Evolutionary conservation across 1,140 invertebrate species (phyloP), one percentile per base, ranked within the genome.

Genomic region (Telenomus remus): DNA sequence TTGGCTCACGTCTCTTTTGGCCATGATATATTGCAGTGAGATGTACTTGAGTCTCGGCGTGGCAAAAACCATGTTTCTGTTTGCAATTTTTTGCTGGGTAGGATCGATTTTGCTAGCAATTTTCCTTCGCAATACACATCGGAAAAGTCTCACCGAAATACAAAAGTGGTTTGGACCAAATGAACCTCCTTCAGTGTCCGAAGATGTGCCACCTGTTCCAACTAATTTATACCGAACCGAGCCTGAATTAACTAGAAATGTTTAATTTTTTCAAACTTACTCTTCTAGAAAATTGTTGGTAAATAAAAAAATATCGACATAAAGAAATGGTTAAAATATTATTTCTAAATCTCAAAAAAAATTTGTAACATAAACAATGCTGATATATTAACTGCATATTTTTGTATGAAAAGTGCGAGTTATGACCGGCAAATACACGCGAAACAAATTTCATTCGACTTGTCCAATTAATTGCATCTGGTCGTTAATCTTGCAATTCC

Each of bases 41-140:
- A 56, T 93, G 37, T 78, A 89, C 12, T 35, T 84, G 0, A 65
- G 80, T 1, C 82, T 93, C 9, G 89, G 89, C 7, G 88, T 91
- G 10, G 91, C 93, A 13, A 91, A 90, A 9, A 91, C 91, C 2
- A 93, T 94, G 85, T 94, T 92, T 90, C 87, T 95, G 66, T 96
- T 95, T 81, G 88, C 93, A 0, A 90, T 87, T n/a, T 90, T 94
- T 63, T 92, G 92, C 16, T 89, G 91, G n/a, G 3, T 92, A 0
- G 89, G 91, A 1, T 89, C 91, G n/a, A 64, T 92, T 13, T 93
- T 94, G 76, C 87, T 90, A 0, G 82, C 90, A 34, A 83, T 91
- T 42, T 86, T 91, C 51, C 90, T 94, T 0, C 91, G 91, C 0
- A 93, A 95, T 80, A 94, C 93, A 0, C 93, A 92, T 73, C 91